These are phyloP conservation scores for Blennius ocellaris DNA, from an alignment of 2,113 vertebrate species.

Conservation along the genomic window DNA sequence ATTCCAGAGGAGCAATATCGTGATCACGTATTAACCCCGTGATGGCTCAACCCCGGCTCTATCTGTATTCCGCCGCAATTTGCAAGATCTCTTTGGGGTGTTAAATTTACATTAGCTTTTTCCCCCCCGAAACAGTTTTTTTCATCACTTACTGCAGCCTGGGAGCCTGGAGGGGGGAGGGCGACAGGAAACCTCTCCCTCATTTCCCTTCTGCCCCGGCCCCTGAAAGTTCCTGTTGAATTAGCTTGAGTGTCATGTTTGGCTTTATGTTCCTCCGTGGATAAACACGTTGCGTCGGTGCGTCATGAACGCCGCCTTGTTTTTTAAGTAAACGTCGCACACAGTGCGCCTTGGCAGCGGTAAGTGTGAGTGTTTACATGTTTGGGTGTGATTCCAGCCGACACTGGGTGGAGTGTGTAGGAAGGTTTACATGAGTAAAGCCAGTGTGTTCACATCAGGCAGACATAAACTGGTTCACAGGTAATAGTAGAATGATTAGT, in stretches of 20 bases:
- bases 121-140: background rate
- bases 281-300: constrained; percentile 27
- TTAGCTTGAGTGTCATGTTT: constrained; percentile 15
- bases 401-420: background rate
- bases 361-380: constrained; percentile 4
- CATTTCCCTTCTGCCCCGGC: background rate
- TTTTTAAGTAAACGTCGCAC: constrained; percentile 37
- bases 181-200: background rate
- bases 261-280: background rate
- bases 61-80: constrained; percentile 22
- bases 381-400: background rate
- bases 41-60: constrained; percentile 17
- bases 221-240: background rate
- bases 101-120: constrained; percentile 12
- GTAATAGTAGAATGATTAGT: no score
- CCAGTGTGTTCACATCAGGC: constrained; percentile 3
- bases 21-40: constrained; percentile 2
- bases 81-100: constrained; percentile 1
- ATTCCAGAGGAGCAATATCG: constrained; percentile 7
- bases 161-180: background rate
- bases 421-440: background rate
- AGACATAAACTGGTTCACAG: background rate
- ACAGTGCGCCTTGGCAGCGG: background rate
- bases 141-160: constrained; percentile 15
- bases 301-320: constrained; percentile 13